Conservation (phyloP, 2,888 invertebrate genomes). For the Myathropa florea region DNA sequence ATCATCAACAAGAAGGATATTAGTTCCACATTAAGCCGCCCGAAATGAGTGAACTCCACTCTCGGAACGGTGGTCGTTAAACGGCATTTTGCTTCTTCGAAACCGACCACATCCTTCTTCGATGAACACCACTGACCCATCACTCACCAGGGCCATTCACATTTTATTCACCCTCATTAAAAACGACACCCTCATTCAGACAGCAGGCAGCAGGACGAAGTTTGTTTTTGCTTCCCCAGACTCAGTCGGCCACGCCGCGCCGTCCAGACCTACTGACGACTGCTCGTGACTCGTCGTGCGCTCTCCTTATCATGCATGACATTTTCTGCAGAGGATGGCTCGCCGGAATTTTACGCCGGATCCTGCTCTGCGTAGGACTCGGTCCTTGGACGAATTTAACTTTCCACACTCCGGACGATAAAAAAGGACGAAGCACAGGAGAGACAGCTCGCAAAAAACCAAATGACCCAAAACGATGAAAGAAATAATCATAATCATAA, state of each 20-base stretch:
- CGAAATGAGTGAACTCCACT: conserved; percentile 20
- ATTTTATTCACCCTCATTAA: conserved; percentile 38
- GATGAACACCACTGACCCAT: conserved; percentile 1
- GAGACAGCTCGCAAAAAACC: not conserved
- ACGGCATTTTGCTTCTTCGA: not conserved
- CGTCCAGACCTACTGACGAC: not conserved
- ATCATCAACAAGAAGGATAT: conserved; percentile 36
- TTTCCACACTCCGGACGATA: conserved; percentile 6
- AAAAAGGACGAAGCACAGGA: conserved; percentile 7
- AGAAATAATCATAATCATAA: conserved; percentile 41
- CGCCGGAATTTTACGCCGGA: conserved; percentile 21
- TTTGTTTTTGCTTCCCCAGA: not conserved
- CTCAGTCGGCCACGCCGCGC: not conserved
- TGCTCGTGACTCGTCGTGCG: not conserved
- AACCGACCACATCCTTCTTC: not conserved
- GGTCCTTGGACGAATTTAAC: conserved; percentile 16
- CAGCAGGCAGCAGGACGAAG: not conserved
- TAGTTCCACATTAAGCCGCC: conserved; percentile 31
- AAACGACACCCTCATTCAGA: conserved; percentile 17
- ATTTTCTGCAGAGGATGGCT: not conserved
- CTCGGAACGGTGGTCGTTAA: not conserved
- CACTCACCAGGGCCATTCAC: not conserved
- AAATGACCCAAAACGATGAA: conserved; percentile 1
- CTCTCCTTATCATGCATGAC: conserved; percentile 18
- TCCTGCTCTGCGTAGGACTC: not conserved